Evolutionary conservation across 1,140 invertebrate species (phyloP).

Genomic region (Arion vulgaris): DNA sequence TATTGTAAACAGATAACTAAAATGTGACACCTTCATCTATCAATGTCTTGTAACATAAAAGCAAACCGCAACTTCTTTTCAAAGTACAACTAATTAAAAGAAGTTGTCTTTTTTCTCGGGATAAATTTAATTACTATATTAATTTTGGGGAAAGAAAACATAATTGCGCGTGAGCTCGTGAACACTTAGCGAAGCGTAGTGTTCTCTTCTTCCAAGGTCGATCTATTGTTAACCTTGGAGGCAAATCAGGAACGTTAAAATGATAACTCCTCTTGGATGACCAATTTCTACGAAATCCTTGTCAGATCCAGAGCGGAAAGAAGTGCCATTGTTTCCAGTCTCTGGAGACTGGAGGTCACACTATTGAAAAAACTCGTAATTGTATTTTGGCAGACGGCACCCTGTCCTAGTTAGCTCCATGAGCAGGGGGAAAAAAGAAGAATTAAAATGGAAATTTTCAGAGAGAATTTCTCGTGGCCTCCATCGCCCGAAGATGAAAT

Average conservation of each 20-base stretch:
- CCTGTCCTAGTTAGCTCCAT: conserved; percentile 12
- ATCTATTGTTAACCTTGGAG: background rate
- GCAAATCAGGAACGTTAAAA: background rate
- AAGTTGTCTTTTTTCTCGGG: background rate
- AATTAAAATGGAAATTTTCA: conserved; percentile 11
- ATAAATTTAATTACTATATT: conserved; percentile 12
- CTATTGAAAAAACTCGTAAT: conserved; percentile 16
- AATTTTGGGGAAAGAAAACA: background rate
- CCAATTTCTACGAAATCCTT: conserved; percentile 15
- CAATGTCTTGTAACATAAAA: background rate
- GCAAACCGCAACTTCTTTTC: conserved; percentile 4
- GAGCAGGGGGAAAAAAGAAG: background rate
- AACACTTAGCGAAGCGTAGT: background rate
- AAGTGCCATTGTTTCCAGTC: conserved; percentile 19
- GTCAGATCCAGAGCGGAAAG: background rate
- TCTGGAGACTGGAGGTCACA: background rate
- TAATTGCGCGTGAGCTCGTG: background rate
- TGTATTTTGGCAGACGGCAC: conserved; percentile 30
- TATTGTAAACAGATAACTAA: no score
- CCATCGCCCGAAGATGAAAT: conserved; percentile 14
- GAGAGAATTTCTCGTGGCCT: background rate
- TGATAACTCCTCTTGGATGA: conserved; percentile 14
- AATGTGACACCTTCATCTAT: conserved; percentile 76
- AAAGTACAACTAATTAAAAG: background rate
- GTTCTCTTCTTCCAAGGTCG: background rate